Conservation (phyloP, 1,140 invertebrate species). For the Trialeurodes vaporariorum region DNA sequence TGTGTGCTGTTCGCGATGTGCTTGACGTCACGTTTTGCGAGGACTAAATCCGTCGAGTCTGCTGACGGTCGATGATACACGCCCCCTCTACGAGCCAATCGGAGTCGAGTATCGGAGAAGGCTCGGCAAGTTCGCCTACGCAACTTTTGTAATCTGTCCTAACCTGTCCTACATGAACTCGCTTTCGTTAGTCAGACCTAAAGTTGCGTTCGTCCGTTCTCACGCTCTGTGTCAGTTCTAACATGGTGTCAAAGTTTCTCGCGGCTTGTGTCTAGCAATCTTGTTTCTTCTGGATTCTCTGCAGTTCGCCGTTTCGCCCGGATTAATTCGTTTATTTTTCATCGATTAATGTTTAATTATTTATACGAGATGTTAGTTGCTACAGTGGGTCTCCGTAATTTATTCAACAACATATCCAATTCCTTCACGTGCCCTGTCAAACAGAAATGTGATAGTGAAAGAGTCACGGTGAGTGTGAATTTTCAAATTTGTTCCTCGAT, state of each 20-base stretch:
- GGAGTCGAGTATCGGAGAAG: not conserved
- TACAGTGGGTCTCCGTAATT: not conserved
- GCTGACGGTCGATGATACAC: not conserved
- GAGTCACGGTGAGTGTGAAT: not conserved
- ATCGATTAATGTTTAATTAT: not conserved
- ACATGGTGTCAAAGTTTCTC: too few species aligned
- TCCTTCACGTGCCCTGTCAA: not conserved
- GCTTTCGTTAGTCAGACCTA: not conserved
- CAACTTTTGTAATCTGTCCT: not conserved
- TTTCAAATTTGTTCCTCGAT: too few species aligned
- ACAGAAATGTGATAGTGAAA: not conserved
- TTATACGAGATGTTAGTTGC: not conserved
- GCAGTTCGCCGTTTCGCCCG: too few species aligned
- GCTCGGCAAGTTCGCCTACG: not conserved
- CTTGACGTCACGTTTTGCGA: not conserved
- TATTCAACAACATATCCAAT: not conserved
- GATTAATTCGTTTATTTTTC: too few species aligned
- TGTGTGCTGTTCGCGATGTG: not conserved
- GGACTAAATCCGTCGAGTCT: too few species aligned
- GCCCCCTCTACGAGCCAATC: not conserved
- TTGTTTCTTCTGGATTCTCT: too few species aligned
- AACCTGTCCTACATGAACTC: not conserved
- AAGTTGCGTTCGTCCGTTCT: not conserved
- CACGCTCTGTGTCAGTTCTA: too few species aligned
- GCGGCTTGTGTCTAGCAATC: too few species aligned